Conservation (phyloP, 2,888 invertebrate genomes). For the Acronicta aceris region DNA sequence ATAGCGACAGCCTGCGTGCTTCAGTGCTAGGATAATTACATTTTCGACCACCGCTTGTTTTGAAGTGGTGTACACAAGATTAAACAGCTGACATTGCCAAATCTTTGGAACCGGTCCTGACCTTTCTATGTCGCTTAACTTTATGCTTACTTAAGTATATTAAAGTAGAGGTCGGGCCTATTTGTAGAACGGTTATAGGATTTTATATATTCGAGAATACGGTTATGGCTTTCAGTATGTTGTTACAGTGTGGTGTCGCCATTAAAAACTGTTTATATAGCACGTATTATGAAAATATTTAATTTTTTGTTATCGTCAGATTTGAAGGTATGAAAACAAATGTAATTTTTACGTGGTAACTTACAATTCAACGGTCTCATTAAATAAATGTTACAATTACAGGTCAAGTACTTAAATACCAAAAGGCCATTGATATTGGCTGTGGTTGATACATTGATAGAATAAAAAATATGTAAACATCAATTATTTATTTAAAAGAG, state of each 20-base stretch:
- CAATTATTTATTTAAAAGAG: too few relatives aligned
- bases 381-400: too few relatives aligned
- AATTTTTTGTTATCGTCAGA: conserved; percentile 17
- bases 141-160: conserved; percentile 42
- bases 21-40: conserved; percentile 62
- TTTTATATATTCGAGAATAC: conserved; percentile 38
- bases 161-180: conserved; percentile 33
- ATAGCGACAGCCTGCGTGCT: conserved; percentile 63
- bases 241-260: too few relatives aligned
- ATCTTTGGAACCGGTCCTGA: conserved; percentile 44
- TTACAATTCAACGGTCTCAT: too few relatives aligned
- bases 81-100: conserved; percentile 55
- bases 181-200: conserved; percentile 43
- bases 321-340: conserved; percentile 11
- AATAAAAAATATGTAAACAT: too few relatives aligned
- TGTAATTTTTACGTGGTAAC: conserved; percentile 3
- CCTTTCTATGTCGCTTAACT: conserved; percentile 47
- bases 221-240: conserved; percentile 37
- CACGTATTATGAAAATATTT: conserved; percentile 22
- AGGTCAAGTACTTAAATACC: too few relatives aligned
- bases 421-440: too few relatives aligned
- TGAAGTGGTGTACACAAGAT: conserved; percentile 57
- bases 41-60: conserved; percentile 62
- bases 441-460: too few relatives aligned
- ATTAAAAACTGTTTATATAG: too few relatives aligned